Conservation (phyloP, 2,888 invertebrate genomes). For the Xestia xanthographa region DNA sequence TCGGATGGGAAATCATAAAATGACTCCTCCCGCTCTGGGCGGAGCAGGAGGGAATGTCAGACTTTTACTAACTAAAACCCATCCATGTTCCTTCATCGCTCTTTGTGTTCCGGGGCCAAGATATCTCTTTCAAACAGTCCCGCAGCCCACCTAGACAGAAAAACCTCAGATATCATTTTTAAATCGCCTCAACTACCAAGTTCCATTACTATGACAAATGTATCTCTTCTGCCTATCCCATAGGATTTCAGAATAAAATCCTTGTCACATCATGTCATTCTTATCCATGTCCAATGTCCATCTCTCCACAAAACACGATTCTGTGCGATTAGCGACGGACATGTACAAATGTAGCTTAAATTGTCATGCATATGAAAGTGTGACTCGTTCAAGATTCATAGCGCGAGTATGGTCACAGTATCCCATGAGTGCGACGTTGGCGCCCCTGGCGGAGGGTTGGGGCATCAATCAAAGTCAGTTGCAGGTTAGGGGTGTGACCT, state of each 20-base stretch:
- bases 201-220: conserved; percentile 21
- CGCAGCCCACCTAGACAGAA: no score
- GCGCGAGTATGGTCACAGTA: conserved; percentile 58
- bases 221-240: background rate
- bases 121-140: no score
- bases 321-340: conserved; percentile 56
- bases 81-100: no score
- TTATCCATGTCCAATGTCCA: background rate
- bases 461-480: conserved; percentile 82
- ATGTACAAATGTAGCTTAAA: conserved; percentile 53
- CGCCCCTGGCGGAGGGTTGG: conserved; percentile 63
- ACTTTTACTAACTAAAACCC: no score
- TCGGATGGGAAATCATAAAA: no score
- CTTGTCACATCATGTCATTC: conserved; percentile 21
- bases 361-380: conserved; percentile 60
- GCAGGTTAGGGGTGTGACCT: conserved; percentile 70
- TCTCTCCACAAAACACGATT: conserved; percentile 43
- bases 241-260: conserved; percentile 14
- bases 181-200: background rate
- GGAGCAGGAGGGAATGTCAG: no score
- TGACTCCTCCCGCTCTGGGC: no score
- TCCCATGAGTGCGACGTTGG: conserved; percentile 67
- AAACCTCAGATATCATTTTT: background rate
- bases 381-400: conserved; percentile 67
- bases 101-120: no score